A percentile compares a stretch with the other conserved stretches of the same genome.
Conservation (phyloP, 2,888 invertebrate genomes). For the Cheilosia pagana region DNA sequence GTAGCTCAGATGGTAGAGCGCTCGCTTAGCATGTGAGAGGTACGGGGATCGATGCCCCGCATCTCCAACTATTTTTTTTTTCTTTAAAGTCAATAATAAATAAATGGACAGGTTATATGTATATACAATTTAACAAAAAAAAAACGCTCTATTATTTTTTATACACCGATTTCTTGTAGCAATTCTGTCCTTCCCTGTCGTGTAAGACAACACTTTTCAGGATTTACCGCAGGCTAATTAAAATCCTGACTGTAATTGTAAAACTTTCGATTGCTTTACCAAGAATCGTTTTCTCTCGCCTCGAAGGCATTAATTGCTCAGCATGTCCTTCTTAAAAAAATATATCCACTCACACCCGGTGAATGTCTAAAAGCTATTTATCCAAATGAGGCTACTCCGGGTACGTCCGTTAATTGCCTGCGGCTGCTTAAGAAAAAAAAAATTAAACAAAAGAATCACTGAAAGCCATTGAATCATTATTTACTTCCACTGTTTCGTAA, state of each 20-base stretch:
- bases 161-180: not conserved
- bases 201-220: constrained; percentile 20
- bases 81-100: not conserved
- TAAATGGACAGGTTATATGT: too few species aligned
- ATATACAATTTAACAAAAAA: too few species aligned
- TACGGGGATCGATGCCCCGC: constrained; percentile 84
- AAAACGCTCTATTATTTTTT: too few species aligned
- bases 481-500: constrained; percentile 14
- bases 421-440: constrained; percentile 55
- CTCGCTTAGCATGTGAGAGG: constrained; percentile 84
- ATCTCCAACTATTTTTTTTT: constrained; percentile 79
- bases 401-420: constrained; percentile 65
- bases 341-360: constrained; percentile 10
- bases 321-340: constrained; percentile 58
- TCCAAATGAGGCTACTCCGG: constrained; percentile 58
- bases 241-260: constrained; percentile 51
- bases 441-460: constrained; percentile 65
- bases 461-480: constrained; percentile 67
- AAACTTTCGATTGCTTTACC: constrained; percentile 69
- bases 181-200: constrained; percentile 8
- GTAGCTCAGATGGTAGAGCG: constrained; percentile 84
- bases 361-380: constrained; percentile 61
- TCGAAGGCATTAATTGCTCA: constrained; percentile 54
- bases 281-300: constrained; percentile 50
- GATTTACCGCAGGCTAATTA: constrained; percentile 59